Conservation (phyloP, 2,113 vertebrate genomes). For the Notechis scutatus region DNA sequence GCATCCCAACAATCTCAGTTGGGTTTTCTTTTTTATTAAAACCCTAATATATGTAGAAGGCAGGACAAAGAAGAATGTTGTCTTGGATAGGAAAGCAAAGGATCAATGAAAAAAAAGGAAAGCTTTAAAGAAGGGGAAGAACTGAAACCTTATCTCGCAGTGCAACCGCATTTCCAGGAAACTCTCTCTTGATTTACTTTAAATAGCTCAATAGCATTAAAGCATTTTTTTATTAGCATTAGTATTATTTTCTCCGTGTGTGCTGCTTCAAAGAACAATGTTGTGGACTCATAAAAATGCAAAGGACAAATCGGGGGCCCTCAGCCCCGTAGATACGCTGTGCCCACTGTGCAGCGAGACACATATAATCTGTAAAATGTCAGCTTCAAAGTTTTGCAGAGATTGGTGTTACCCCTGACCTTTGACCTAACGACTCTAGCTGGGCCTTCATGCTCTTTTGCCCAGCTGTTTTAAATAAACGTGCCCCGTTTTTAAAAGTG, state of each 20-base stretch:
- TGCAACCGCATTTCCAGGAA: constrained; percentile 54
- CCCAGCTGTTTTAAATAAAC: constrained; percentile 95
- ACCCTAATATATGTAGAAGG: not conserved
- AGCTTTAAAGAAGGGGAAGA: constrained; percentile 36
- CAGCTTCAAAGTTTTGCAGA: constrained; percentile 89
- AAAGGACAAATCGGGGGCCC: constrained; percentile 81
- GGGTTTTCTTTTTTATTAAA: not conserved
- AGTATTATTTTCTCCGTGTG: constrained; percentile 67
- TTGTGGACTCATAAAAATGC: constrained; percentile 82
- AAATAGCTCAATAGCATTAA: constrained; percentile 78
- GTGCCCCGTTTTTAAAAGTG: constrained; percentile 77
- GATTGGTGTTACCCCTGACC: constrained; percentile 91
- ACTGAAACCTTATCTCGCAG: constrained; percentile 32
- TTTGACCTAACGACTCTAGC: constrained; percentile 77
- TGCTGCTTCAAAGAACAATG: constrained; percentile 82
- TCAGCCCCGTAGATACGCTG: constrained; percentile 82
- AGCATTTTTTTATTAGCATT: constrained; percentile 69
- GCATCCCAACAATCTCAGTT: not conserved
- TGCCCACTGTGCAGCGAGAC: constrained; percentile 78
- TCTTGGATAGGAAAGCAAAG: not conserved
- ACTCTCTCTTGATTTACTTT: constrained; percentile 79
- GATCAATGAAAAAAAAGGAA: constrained; percentile 23
- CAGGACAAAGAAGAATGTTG: constrained; percentile 20
- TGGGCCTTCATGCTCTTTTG: constrained; percentile 76
- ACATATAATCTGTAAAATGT: constrained; percentile 89